A percentile compares a stretch with the other conserved stretches of the same genome.
Evolutionary conservation across 2,797 vertebrate species (phyloP).

Genomic region (Triplophysa bombifrons): DNA sequence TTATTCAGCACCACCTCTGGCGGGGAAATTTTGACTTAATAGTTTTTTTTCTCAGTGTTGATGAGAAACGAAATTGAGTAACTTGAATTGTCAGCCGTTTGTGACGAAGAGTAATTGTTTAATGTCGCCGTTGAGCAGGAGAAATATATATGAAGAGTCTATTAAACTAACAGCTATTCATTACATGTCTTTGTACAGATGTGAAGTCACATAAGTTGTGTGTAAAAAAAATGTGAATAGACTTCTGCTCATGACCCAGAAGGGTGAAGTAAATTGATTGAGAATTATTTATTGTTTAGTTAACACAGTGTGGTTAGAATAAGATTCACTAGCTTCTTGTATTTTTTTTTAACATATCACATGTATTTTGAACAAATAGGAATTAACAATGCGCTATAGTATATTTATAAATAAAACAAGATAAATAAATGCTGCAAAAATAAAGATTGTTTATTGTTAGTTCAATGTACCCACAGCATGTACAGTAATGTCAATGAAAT

Average conservation of each 20-base stretch:
- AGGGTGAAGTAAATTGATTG: not conserved
- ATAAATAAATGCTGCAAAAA: not conserved
- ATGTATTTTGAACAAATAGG: not conserved
- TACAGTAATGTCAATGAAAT: not conserved
- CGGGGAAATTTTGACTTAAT: not conserved
- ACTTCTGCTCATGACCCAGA: not conserved
- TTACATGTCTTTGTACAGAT: not conserved
- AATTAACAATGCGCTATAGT: not conserved
- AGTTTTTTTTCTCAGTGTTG: slow-evolving; percentile 1
- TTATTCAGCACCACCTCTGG: slow-evolving; percentile 26
- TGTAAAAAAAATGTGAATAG: not conserved
- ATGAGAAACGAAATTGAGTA: slow-evolving; percentile 18
- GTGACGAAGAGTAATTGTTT: slow-evolving; percentile 18
- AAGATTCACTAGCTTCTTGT: not conserved
- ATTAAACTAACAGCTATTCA: slow-evolving; percentile 29
- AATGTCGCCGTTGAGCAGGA: slow-evolving; percentile 5
- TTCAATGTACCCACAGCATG: not conserved
- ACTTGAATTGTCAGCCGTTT: slow-evolving; percentile 15
- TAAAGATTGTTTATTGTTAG: not conserved
- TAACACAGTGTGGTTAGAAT: not conserved
- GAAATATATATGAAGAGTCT: not conserved
- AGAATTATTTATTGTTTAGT: slow-evolving; percentile 23
- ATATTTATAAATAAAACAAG: not conserved
- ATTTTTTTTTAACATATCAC: not conserved
- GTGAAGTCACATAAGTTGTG: not conserved